phyloP scores from a whole-genome alignment of 2,888 invertebrate genomes.

The Tridacna gigas region DNA sequence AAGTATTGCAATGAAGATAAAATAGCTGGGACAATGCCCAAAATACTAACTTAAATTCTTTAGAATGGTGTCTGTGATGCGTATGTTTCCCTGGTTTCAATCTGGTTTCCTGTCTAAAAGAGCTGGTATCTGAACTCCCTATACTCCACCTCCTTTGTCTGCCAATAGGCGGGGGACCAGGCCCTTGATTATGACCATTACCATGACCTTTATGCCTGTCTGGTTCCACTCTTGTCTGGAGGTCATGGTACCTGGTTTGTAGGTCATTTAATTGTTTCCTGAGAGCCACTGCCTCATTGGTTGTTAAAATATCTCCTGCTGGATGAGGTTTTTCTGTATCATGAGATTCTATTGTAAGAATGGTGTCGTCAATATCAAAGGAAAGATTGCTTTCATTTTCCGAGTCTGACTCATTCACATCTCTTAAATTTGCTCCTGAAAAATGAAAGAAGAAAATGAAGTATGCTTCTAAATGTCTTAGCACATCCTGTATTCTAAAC shows the following conservation, averaged over 20 bases:
- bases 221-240: constrained; percentile 72
- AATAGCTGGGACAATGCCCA: no score
- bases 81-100: constrained; percentile 63
- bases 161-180: constrained; percentile 55
- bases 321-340: constrained; percentile 66
- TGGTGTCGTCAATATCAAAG: constrained; percentile 79
- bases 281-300: constrained; percentile 65
- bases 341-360: constrained; percentile 76
- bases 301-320: constrained; percentile 56
- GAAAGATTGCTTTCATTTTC: constrained; percentile 76
- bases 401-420: constrained; percentile 71
- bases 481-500: no score
- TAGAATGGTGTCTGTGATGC: constrained; percentile 64
- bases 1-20: no score
- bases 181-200: constrained; percentile 28
- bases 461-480: no score
- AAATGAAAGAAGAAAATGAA: not conserved
- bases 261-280: constrained; percentile 76
- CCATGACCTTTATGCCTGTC: constrained; percentile 63
- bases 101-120: constrained; percentile 67
- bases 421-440: constrained; percentile 63
- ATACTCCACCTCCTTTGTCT: constrained; percentile 77
- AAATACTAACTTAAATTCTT: constrained; percentile 59
- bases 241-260: constrained; percentile 80
- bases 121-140: constrained; percentile 78